Evolutionary conservation across 1,140 invertebrate species (phyloP), one percentile per base, ranked within the genome.

Genomic region (Zaprionus davidi): DNA sequence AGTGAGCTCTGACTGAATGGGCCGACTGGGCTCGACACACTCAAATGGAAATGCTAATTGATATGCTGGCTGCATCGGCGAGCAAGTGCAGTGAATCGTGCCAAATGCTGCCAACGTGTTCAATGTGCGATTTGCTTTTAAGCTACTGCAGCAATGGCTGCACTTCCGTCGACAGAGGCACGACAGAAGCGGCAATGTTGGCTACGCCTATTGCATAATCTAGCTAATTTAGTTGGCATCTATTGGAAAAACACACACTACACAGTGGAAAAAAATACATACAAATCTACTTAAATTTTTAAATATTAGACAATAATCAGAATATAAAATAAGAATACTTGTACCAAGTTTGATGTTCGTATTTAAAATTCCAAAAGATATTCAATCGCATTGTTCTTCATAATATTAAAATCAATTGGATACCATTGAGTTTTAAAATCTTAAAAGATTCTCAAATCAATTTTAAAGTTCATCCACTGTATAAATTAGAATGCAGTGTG

Each of bases 1-100:
- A 96, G 96, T 94, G 72, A 4, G 7, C 36, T 34, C 9, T 11
- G n/a, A n/a, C n/a, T 44, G 41, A n/a, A 6, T 44, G 41, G 41
- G 41, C 41, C n/a, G 41, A 2, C 41, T n/a, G n/a, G 11, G 12
- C 65, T 74, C 24, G 20, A 72, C 64, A 71, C 65, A 84, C 71
- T 72, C 68, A 64, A 81, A 83, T 69, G 78, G 80, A 88, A 88
- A 87, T 87, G 57, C 78, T 88, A 87, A 87, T 87, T 87, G 84
- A 87, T 87, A 87, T 87, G 84, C 84, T 71, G 71, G 70, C 71
- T 71, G 57, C 74, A 78, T 81, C 46, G 63, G 15, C 49, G 36
- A 66, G 36, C 55, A 64, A 67, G 68, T 71, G 46, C 72, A 70
- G 34, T 58, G 79, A 85, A 87, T 71, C 66, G 83, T 64, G 67